A percentile compares a stretch with the other conserved stretches of the same genome.
These are phyloP conservation scores for Poecile montanus DNA, from an alignment of 2,797 vertebrate genomes.

Conservation along the genomic window DNA sequence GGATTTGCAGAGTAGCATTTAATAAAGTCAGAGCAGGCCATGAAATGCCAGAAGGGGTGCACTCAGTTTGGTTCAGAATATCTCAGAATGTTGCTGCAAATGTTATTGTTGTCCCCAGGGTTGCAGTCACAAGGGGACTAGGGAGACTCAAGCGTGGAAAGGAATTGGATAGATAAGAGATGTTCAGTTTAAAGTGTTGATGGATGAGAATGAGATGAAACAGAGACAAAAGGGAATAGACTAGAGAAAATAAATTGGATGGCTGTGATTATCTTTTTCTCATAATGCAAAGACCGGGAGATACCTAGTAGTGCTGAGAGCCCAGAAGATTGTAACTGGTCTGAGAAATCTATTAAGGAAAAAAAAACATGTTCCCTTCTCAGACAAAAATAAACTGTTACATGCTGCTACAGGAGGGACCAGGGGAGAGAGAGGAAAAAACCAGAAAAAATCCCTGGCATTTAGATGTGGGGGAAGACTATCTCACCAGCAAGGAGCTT, in stretches of 20 bases:
- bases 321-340: background rate
- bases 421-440: background rate
- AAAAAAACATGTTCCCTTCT: background rate
- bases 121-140: conserved; percentile 3
- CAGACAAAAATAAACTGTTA: background rate
- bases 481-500: background rate
- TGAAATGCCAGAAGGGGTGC: background rate
- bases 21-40: background rate
- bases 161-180: conserved; percentile 44
- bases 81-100: conserved; percentile 29
- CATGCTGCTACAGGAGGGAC: background rate
- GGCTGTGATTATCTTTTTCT: conserved; percentile 14
- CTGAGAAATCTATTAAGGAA: conserved; percentile 6
- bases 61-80: background rate
- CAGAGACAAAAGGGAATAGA: conserved; percentile 33
- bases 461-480: background rate
- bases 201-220: conserved; percentile 40
- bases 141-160: conserved; percentile 31
- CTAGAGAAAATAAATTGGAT: conserved; percentile 35
- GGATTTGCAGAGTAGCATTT: conserved; percentile 9
- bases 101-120: conserved; percentile 50
- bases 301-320: background rate
- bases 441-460: rapidly evolving
- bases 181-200: conserved; percentile 46
- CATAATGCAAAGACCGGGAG: background rate